Base-by-base conservation (phyloP, 2,888 invertebrate species). In the Endotricha flammealis region DNA sequence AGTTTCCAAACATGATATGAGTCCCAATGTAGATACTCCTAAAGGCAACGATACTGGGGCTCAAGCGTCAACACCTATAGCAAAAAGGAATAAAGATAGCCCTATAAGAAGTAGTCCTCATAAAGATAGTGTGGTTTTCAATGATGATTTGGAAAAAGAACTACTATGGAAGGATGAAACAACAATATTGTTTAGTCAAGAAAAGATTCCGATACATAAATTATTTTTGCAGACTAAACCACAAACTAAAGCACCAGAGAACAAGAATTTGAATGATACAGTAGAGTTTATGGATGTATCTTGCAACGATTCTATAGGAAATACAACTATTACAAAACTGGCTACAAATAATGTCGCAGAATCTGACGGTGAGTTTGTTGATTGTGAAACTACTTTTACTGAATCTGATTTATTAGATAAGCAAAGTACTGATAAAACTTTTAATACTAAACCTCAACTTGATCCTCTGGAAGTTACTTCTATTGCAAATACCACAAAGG, bases 91-190 rank as follows among this genome's bases (percentile, higher is more conserved):
- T 27, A 72, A 60, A 37, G 73, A 73, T 32, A 20, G 39, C 1
- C 63, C 72, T 1, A 77, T 69, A 45, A 63, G 66, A 48, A 71
- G 46, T 39, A 85, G 80, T 34, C 78, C 80, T 0, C 57, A 61
- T n/a, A 83, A 75, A 53, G 83, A 83, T 8, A 77, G 77, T 44
- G 48, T 85, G 28, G 62, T 66, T 5, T 86, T 86, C 35, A 81
- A 76, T 44, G 78, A 85, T 35, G 85, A 81, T 46, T 56, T 86
- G 12, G 81, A 83, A 44, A 81, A 63, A 39, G 83, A 86, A 41
- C 46, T 86, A 13, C 64, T 69, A 30, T 86, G 86, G 86, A 79
- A 78, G 48, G 78, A 85, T 62, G 85, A 86, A 38, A 71, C 79
- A 11, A 75, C 73, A 14, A 72, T 83, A 36, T 45, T 77, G 27